A percentile compares a stretch with the other conserved stretches of the same genome.
Evolutionary conservation across 2,888 invertebrate genomes (phyloP).

Genomic region (Melipona beecheii): DNA sequence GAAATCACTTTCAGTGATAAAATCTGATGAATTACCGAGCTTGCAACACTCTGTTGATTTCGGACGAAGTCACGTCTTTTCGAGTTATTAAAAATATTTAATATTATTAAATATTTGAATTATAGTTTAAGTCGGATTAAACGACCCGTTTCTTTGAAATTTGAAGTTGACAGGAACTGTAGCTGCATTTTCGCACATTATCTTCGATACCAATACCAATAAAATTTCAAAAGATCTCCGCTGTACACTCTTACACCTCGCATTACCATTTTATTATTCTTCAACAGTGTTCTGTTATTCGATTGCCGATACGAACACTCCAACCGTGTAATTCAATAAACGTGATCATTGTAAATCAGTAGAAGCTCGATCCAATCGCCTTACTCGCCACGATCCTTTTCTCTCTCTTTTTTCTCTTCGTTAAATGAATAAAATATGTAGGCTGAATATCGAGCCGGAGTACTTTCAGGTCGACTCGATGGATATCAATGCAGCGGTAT

Average conservation of each 20-base stretch:
- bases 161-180: too few relatives aligned
- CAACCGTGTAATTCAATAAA: constrained; percentile 2
- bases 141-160: too few relatives aligned
- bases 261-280: not conserved
- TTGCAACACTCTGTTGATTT: too few relatives aligned
- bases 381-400: not conserved
- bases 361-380: not conserved
- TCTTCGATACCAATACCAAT: not conserved
- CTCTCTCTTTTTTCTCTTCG: not conserved
- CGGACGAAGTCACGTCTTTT: too few relatives aligned
- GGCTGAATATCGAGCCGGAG: not conserved
- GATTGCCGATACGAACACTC: not conserved
- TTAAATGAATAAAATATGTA: constrained; percentile 9
- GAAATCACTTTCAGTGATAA: too few relatives aligned
- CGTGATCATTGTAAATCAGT: constrained; percentile 1
- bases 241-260: too few relatives aligned
- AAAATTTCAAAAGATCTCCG: not conserved
- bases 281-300: not conserved
- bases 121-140: too few relatives aligned
- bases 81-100: too few relatives aligned
- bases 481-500: not conserved
- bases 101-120: too few relatives aligned
- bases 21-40: too few relatives aligned
- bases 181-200: too few relatives aligned
- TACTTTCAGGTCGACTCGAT: not conserved